Evolutionary conservation across 2,113 vertebrate genomes (phyloP).

Genomic region (Pantherophis guttatus): DNA sequence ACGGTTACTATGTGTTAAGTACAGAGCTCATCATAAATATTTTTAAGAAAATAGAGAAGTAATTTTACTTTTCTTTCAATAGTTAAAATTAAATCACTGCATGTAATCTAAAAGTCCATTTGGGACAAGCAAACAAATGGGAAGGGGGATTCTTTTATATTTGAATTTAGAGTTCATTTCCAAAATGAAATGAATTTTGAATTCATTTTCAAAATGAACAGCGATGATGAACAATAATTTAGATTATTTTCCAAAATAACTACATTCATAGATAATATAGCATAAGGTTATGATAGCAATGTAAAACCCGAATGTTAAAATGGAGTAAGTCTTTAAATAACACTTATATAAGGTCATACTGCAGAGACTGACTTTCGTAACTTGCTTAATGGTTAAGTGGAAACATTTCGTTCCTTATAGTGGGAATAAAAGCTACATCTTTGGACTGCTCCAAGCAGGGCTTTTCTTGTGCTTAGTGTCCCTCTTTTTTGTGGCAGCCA

Average conservation of each 20-base stretch:
- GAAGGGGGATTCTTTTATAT: background rate
- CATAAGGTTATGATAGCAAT: background rate
- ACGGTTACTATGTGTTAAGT: background rate
- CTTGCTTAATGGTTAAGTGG: background rate
- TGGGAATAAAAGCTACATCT: background rate
- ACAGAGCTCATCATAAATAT: background rate
- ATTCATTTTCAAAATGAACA: background rate
- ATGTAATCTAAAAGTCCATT: background rate
- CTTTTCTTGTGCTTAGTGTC: background rate
- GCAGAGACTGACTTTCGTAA: no score
- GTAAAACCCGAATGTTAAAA: background rate
- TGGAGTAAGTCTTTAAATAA: background rate
- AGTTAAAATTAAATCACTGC: background rate
- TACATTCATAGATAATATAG: background rate
- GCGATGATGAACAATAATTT: background rate
- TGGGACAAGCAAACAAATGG: background rate
- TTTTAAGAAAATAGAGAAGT: background rate
- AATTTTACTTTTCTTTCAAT: background rate
- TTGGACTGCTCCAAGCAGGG: background rate
- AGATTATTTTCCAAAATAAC: background rate
- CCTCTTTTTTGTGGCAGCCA: background rate
- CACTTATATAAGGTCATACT: background rate
- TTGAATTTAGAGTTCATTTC: background rate
- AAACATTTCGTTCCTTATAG: background rate
- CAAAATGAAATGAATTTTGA: background rate